Evolutionary conservation across 2,888 invertebrate genomes (phyloP), one percentile per base, ranked within the genome.

Genomic region (Gymnocheta viridis): DNA sequence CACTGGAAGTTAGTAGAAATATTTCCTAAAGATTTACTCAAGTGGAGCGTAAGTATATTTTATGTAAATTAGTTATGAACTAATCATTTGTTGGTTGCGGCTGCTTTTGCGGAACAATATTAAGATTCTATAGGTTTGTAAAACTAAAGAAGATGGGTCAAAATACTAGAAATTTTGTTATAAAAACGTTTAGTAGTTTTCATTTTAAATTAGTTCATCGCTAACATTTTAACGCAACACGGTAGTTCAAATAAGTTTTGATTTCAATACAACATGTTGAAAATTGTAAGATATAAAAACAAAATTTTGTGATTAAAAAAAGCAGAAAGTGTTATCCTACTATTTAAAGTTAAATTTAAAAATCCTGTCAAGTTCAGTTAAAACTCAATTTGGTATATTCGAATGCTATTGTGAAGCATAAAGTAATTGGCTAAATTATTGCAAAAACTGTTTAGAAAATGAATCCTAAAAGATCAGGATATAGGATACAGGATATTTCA

Each of bases 271-370:
- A 88, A 88, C 54, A 91, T 90, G 90, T 86, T 88, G 14, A 89
- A 89, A 88, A 87, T 87, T 87, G 90, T 90, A 86, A 89, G 90
- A 84, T 70, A 2, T 60, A 60, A 24, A 47, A 12, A 32, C 49
- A 51, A 14, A 19, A 5, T 1, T 24, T n/a, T n/a, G 7, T 29
- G 6, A 9, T 10, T 17, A 6, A 69, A 62, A 77, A 38, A 12
- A n/a, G n/a, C 22, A 1, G 4, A 47, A 17, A 19, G 17, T 4
- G n/a, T 41, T 41, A 14, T n/a, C 3, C 5, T 41, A n/a, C n/a
- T 41, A n/a, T 10, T 14, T 14, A n/a, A 41, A n/a, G 10, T 38
- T n/a, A 41, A 41, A 4, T 14, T 41, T 41, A 14, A 14, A 14
- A 4, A 9, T 41, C 4, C 41, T 41, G 1, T 4, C 2, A 14